Conservation (phyloP, 2,888 invertebrate genomes). For the Dryocosmus kuriphilus region DNA sequence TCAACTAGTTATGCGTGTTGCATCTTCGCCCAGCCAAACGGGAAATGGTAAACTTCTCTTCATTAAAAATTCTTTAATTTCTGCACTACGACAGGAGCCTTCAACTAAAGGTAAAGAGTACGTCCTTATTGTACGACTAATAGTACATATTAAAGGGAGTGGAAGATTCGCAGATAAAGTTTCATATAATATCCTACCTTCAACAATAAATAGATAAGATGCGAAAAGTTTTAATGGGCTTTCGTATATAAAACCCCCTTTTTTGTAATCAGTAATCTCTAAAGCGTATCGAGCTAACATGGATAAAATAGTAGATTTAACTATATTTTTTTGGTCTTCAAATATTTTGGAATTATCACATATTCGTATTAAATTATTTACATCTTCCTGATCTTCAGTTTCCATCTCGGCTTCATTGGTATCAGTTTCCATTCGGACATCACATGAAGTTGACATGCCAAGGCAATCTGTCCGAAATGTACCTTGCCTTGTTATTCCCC, state of each 20-base stretch:
- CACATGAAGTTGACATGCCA: slow-evolving; percentile 11
- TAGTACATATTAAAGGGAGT: not conserved
- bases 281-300: slow-evolving; percentile 11
- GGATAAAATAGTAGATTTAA: slow-evolving; percentile 7
- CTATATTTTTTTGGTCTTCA: not conserved
- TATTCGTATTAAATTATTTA: too few relatives aligned
- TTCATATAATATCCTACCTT: slow-evolving; percentile 56
- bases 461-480: slow-evolving; percentile 10
- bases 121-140: not conserved
- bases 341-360: not conserved
- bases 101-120: slow-evolving; percentile 46
- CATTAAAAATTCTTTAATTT: slow-evolving; percentile 53
- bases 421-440: not conserved
- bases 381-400: too few relatives aligned
- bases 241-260: slow-evolving; percentile 10
- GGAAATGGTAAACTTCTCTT: slow-evolving; percentile 48
- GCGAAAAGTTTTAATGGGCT: slow-evolving; percentile 30
- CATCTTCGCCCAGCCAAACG: slow-evolving; percentile 60
- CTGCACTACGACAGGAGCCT: slow-evolving; percentile 52
- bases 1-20: slow-evolving; percentile 54
- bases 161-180: slow-evolving; percentile 56
- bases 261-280: slow-evolving; percentile 13
- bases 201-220: slow-evolving; percentile 41
- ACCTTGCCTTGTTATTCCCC: slow-evolving; percentile 36
- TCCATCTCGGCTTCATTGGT: not conserved